These are phyloP conservation scores for Melangyna quadrimaculata DNA, from an alignment of 2,888 invertebrate genomes.

Conservation along the genomic window DNA sequence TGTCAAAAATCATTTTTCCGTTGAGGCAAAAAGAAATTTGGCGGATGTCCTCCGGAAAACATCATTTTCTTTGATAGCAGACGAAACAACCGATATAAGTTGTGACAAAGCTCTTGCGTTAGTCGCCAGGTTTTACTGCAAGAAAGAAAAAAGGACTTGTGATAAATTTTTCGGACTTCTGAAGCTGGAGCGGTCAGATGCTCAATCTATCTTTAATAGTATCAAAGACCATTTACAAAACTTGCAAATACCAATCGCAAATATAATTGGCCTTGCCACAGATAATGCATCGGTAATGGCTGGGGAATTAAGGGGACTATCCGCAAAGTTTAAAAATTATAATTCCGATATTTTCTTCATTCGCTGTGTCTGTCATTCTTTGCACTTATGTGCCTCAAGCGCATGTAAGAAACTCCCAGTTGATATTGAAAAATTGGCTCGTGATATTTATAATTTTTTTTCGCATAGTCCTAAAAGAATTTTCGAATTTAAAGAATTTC, in stretches of 20 bases:
- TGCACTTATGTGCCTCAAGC: not conserved
- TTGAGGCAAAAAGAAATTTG: not conserved
- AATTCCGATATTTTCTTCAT: not conserved
- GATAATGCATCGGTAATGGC: not conserved
- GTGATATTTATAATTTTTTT: conserved; percentile 16
- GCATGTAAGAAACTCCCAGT: not conserved
- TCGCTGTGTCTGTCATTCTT: not conserved
- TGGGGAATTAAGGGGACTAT: too few species aligned
- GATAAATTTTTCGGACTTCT: not conserved
- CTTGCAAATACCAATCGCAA: not conserved
- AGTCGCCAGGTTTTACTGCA: not conserved
- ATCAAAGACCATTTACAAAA: not conserved
- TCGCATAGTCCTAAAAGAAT: not conserved
- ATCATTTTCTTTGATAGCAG: too few species aligned
- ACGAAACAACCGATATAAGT: too few species aligned
- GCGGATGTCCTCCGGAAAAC: not conserved
- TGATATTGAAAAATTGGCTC: not conserved
- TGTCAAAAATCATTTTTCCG: not conserved
- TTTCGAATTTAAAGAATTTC: not conserved
- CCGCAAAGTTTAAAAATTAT: not conserved
- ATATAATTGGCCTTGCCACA: not conserved
- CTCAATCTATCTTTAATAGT: not conserved
- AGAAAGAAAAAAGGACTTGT: not conserved
- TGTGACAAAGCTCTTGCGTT: not conserved
- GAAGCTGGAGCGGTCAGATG: not conserved